Conservation (phyloP, 2,113 vertebrate species). For the Nothobranchius furzeri region DNA sequence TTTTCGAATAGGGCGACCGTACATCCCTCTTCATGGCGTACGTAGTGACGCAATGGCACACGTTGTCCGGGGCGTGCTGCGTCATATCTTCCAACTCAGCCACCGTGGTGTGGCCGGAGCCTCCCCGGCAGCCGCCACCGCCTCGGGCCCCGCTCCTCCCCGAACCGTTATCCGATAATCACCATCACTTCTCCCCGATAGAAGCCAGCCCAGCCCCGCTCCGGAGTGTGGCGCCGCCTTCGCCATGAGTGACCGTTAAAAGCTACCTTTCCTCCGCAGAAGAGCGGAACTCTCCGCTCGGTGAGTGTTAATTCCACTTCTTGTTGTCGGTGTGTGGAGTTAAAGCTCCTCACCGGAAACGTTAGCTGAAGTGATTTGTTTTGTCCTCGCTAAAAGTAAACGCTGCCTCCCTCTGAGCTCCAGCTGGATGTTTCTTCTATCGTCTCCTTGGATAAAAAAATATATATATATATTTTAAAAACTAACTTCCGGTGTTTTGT, state of each 20-base stretch:
- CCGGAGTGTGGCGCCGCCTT: slow-evolving; percentile 10
- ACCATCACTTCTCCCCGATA: background rate
- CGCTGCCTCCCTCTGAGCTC: background rate
- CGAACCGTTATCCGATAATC: slow-evolving; percentile 50
- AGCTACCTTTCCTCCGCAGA: background rate
- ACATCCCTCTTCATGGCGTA: background rate
- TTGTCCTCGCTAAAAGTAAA: background rate
- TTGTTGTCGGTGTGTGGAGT: slow-evolving; percentile 7
- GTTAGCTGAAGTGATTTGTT: slow-evolving; percentile 9
- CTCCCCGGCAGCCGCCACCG: slow-evolving; percentile 44
- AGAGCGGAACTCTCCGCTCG: slow-evolving; percentile 35
- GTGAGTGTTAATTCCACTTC: slow-evolving; percentile 32
- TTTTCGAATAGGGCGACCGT: background rate
- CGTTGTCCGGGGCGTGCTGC: slow-evolving; percentile 36
- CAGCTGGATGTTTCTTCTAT: background rate
- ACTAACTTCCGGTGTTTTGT: background rate
- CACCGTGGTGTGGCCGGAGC: slow-evolving; percentile 37
- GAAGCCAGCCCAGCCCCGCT: background rate
- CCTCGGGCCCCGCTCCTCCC: slow-evolving; percentile 43
- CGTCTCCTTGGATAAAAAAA: background rate
- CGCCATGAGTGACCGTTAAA: slow-evolving; percentile 24
- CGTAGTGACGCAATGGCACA: slow-evolving; percentile 43
- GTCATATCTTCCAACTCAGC: slow-evolving; percentile 81
- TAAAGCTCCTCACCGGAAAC: background rate
- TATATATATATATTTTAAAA: background rate